Evolutionary conservation across 2,113 vertebrate species (phyloP).

Genomic region (Coregonus clupeaformis): DNA sequence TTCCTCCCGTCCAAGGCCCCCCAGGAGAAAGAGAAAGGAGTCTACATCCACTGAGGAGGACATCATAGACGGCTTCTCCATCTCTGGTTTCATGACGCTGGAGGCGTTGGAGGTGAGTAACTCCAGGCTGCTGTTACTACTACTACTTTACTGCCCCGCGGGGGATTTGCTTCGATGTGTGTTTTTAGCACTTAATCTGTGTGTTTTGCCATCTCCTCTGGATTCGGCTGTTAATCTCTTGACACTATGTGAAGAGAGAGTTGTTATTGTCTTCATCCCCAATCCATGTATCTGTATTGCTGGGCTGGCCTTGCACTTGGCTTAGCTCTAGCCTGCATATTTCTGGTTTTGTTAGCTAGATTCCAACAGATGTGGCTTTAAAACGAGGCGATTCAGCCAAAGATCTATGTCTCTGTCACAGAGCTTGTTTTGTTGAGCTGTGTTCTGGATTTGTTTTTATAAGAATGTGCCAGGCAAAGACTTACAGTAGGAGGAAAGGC

Average conservation of each 20-base stretch:
- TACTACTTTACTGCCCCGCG: neutral
- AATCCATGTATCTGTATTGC: neutral
- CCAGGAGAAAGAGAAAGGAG: conserved; percentile 87
- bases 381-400: conserved; percentile 44
- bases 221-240: neutral
- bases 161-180: conserved; percentile 5
- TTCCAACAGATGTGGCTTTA: conserved; percentile 61
- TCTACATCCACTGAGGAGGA: conserved; percentile 91
- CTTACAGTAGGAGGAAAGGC: conserved; percentile 26
- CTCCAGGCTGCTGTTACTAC: neutral
- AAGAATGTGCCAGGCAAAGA: conserved; percentile 38
- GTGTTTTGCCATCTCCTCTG: neutral
- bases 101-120: conserved; percentile 89
- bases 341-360: conserved; percentile 45
- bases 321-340: conserved; percentile 25
- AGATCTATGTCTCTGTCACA: conserved; percentile 48
- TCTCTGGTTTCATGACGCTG: conserved; percentile 88
- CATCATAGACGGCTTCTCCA: conserved; percentile 94
- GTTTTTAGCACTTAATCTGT: neutral
- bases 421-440: conserved; percentile 41
- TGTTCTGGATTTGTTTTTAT: conserved; percentile 42
- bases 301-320: conserved; percentile 12
- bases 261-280: conserved; percentile 26
- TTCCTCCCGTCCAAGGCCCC: conserved; percentile 85
- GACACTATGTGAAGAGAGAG: conserved; percentile 25